A percentile compares a stretch with the other conserved stretches of the same genome.
phyloP scores from a whole-genome alignment of 2,113 vertebrate genomes.

The Ia io region DNA sequence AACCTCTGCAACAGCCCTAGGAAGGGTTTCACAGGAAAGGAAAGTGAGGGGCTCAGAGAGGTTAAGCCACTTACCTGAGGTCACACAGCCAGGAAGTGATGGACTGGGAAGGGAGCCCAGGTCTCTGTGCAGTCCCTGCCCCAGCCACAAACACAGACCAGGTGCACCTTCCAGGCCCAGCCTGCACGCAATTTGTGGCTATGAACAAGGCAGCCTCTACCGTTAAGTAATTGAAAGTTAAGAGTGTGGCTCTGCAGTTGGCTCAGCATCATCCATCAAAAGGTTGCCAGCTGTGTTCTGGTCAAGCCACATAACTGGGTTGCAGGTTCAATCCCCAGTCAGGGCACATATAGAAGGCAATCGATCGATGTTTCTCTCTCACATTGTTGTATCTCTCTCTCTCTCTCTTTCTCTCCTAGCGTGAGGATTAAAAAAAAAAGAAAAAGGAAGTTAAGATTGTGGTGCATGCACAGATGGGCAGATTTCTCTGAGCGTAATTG shows the following conservation, averaged over 20 bases:
- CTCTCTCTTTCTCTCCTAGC: too few relatives aligned
- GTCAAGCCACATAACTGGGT: too few relatives aligned
- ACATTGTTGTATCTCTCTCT: too few relatives aligned
- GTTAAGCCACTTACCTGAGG: background rate
- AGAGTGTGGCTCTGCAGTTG: too few relatives aligned
- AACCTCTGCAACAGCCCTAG: background rate
- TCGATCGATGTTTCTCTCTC: too few relatives aligned
- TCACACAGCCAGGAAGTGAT: conserved; percentile 13
- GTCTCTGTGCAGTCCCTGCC: background rate
- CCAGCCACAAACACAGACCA: background rate
- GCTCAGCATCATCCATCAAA: too few relatives aligned
- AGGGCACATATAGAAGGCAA: too few relatives aligned
- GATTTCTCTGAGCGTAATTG: background rate
- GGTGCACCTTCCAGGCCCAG: background rate
- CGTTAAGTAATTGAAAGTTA: background rate
- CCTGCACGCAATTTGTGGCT: background rate
- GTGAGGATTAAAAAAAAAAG: too few relatives aligned
- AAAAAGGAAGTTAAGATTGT: background rate
- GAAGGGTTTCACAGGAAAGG: background rate
- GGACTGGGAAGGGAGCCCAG: background rate
- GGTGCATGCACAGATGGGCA: too few relatives aligned
- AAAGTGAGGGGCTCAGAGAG: background rate
- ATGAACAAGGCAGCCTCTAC: background rate
- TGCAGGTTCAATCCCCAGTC: too few relatives aligned
- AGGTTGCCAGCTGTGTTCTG: too few relatives aligned